Base-by-base conservation (phyloP, 1,140 invertebrate genomes). In the Macrobrachium rosenbergii region DNA sequence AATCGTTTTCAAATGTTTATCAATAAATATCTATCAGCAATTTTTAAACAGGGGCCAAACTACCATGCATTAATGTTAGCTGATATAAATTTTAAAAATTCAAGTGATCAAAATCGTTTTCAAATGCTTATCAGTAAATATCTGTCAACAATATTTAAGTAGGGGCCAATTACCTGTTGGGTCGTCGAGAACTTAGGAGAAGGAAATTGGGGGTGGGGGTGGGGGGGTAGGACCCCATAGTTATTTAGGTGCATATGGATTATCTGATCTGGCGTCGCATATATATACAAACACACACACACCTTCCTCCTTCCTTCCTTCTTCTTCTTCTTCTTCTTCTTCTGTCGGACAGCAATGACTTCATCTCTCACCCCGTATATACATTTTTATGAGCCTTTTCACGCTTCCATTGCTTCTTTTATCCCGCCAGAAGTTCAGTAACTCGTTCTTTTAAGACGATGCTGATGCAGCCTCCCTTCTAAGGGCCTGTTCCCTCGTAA, bases 401-500 rank as follows among this genome's bases (percentile, higher is more conserved):
- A 23, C 58, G 21, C 77, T 59, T 21, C 77, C 52, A 59, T 62
- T 79, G 58, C 77, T 10, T 23, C 45, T 19, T 59, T 60, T 28
- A 23, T n/a, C 58, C 59, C 5, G 19, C 45, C 59, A 60, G 21
- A n/a, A 16, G 17, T 59, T 60, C 23, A 52, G 45, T 59, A 60
- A 52, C 21, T 23, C 45, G 45, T 10, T 60, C 69, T 72, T 72
- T 72, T 72, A 72, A 72, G 37, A 23, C 21, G 69, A 72, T 72
- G 69, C 11, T 72, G 69, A 28, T 72, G 69, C 23, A 8, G 16
- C 69, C 23, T 43, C 37, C 21, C 21, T 43, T 23, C 16, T 72
- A 10, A 16, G 16, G 19, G 23, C n/a, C 67, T 14, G 28, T 37
- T 37, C 28, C 3, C 28, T 3, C 28, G n/a, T 72, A 72, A 72